Evolutionary conservation across 1,140 invertebrate species (phyloP).

Genomic region (Onthophagus taurus): DNA sequence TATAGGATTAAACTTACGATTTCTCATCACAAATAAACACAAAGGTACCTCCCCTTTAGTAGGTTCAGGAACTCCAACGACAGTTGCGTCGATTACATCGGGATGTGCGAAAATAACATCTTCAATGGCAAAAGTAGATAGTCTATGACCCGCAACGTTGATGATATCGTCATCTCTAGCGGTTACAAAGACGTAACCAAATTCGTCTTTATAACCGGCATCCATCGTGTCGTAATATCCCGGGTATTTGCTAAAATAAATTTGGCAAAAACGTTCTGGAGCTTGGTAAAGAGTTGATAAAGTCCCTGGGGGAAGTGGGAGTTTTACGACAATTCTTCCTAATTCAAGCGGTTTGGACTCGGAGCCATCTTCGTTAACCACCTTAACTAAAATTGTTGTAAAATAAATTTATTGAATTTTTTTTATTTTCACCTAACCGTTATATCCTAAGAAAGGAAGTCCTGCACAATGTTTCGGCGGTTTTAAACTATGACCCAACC

Average conservation of each 20-base stretch:
- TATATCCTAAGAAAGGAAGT: constrained; percentile 72
- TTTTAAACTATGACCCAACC: constrained; percentile 53
- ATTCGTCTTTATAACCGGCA: constrained; percentile 74
- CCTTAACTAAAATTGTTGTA: constrained; percentile 3
- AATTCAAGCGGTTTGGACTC: constrained; percentile 59
- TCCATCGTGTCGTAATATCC: constrained; percentile 97
- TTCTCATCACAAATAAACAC: constrained; percentile 69
- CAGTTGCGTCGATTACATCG: constrained; percentile 72
- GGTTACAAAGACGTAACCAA: constrained; percentile 80
- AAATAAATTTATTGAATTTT: constrained; percentile 1
- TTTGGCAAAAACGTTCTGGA: constrained; percentile 69
- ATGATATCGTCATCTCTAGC: constrained; percentile 92
- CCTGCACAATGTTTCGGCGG: constrained; percentile 62
- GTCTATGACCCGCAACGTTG: constrained; percentile 84
- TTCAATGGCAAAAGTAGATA: constrained; percentile 81
- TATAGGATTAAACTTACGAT: too few species aligned
- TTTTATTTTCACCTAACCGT: constrained; percentile 49
- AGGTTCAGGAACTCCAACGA: constrained; percentile 78
- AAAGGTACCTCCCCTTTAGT: constrained; percentile 86
- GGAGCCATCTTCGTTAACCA: constrained; percentile 47
- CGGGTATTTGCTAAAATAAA: constrained; percentile 76
- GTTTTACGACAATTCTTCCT: constrained; percentile 72
- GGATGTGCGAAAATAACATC: constrained; percentile 78
- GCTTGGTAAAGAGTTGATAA: constrained; percentile 74
- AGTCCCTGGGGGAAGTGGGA: constrained; percentile 81